phyloP scores from a whole-genome alignment of 1,140 invertebrate genomes.

The Macrotrachela quadricornifera region DNA sequence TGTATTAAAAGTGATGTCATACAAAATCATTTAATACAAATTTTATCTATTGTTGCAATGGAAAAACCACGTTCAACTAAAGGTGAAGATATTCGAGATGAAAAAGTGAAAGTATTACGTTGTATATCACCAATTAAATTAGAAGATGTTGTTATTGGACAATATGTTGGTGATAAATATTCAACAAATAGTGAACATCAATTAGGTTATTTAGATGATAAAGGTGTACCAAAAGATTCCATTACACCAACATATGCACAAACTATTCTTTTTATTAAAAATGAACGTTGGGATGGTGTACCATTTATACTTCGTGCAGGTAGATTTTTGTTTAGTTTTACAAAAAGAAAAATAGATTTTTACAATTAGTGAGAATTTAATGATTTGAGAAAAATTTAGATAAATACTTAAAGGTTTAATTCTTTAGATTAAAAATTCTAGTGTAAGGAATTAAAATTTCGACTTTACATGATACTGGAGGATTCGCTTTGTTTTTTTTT shows the following conservation, averaged over 20 bases:
- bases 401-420: too few species aligned
- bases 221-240: constrained; percentile 64
- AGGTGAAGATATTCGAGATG: constrained; percentile 88
- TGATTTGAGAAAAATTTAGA: too few species aligned
- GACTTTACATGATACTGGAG: too few species aligned
- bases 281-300: constrained; percentile 94
- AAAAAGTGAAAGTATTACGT: constrained; percentile 85
- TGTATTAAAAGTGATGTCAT: constrained; percentile 50
- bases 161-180: constrained; percentile 75
- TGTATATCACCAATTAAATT: constrained; percentile 53
- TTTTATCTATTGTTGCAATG: constrained; percentile 89
- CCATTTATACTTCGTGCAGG: constrained; percentile 76
- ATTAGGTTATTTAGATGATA: constrained; percentile 76
- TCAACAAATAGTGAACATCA: constrained; percentile 53
- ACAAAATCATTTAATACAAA: constrained; percentile 96
- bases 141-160: constrained; percentile 72
- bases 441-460: too few species aligned
- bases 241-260: constrained; percentile 80
- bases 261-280: constrained; percentile 67
- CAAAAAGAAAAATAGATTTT: too few species aligned
- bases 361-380: too few species aligned
- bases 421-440: too few species aligned
- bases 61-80: constrained; percentile 80
- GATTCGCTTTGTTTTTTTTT: too few species aligned
- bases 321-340: neutral